These are phyloP conservation scores for Parazoanthus darwini DNA, from an alignment of 92 coral and sea anemone genomes.

Conservation along the genomic window DNA sequence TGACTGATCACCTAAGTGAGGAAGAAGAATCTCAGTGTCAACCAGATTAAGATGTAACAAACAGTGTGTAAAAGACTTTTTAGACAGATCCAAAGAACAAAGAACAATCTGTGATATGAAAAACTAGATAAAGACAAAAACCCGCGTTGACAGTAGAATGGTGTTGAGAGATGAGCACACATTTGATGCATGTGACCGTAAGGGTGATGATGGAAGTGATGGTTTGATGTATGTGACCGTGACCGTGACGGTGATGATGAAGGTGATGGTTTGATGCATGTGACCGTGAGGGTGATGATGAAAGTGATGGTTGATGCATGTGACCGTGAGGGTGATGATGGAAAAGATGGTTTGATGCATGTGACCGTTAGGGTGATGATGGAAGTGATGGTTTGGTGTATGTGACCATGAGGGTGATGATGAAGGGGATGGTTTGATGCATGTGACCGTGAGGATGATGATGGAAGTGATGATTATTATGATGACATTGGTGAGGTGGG, in stretches of 20 bases:
- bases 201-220: neutral
- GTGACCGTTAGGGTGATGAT: too few relatives aligned
- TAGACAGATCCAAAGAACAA: neutral
- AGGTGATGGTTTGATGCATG: too few relatives aligned
- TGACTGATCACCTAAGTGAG: constrained; percentile 37
- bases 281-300: neutral
- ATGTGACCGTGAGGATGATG: too few relatives aligned
- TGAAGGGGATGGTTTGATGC: neutral
- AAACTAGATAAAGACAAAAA: neutral
- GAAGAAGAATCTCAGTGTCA: neutral
- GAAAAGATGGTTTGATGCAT: too few relatives aligned
- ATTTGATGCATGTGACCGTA: too few relatives aligned
- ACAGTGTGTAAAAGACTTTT: neutral
- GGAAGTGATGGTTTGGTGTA: neutral
- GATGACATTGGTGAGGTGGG: neutral
- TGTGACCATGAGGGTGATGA: too few relatives aligned
- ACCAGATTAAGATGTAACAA: neutral
- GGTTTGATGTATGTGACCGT: too few relatives aligned
- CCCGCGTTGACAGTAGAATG: neutral
- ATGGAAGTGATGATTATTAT: neutral
- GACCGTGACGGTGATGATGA: neutral
- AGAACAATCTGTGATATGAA: neutral
- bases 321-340: neutral
- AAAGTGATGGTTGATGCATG: too few relatives aligned
- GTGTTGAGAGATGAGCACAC: too few relatives aligned